Percentiles rank a stretch among this genome's conserved stretches.
Evolutionary conservation across 1,140 invertebrate species (phyloP).

Genomic region (Dolichoris vasculosae): DNA sequence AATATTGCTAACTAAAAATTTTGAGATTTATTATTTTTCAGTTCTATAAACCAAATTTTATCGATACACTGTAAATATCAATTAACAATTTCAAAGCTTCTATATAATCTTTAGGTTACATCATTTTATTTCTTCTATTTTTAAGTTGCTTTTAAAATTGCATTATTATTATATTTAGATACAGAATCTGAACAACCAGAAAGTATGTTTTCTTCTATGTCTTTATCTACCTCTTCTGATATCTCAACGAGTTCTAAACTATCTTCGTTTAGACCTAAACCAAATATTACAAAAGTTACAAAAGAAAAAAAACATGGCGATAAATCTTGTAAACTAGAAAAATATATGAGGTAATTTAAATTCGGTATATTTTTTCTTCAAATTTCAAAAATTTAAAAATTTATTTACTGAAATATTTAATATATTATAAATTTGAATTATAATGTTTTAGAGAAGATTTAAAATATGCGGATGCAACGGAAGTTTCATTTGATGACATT

Average conservation of each 20-base stretch:
- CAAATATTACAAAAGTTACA: neutral
- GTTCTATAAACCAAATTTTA: neutral
- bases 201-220: neutral
- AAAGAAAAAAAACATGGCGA: neutral
- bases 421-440: neutral
- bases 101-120: neutral
- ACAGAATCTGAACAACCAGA: neutral
- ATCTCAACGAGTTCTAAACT: neutral
- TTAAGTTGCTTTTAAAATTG: neutral
- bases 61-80: neutral
- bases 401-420: neutral
- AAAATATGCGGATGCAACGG: slow-evolving; percentile 48
- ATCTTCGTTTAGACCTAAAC: neutral
- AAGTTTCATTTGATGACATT: slow-evolving; percentile 55
- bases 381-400: neutral
- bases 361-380: neutral
- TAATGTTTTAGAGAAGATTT: slow-evolving; percentile 40
- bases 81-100: neutral
- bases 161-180: neutral
- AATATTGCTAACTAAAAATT: neutral
- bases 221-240: neutral
- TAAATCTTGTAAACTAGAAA: slow-evolving; percentile 22
- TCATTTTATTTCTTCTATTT: neutral
- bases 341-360: slow-evolving; percentile 37
- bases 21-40: neutral